Base-by-base conservation (phyloP, 2,113 vertebrate genomes). In the Caranx melampygus region DNA sequence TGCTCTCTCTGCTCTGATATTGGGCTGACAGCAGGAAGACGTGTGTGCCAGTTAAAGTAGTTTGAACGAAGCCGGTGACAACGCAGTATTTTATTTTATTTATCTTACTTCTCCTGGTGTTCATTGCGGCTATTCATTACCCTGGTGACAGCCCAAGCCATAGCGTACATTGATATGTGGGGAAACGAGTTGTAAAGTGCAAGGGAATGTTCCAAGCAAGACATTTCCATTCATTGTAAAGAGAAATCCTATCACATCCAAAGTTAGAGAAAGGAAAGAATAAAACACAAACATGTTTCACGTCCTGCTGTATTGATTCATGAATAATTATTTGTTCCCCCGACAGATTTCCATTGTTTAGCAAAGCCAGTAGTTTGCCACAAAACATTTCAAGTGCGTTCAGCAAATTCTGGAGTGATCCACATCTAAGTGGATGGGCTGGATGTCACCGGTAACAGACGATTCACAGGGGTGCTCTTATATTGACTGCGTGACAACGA, bases 61-160 rank as follows among this genome's bases (percentile, higher is more conserved):
- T 92, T 69, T 83, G 75, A 90, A 85, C 31, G 61, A 86, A 91
- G 85, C 51, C 51, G 10, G 83, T 91, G 92, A 92, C 90, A 91
- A 84, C 86, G 90, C 91, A 92, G 89, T 93, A 92, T 90, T 91
- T 89, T 89, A 93, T 87, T 93, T 91, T 90, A 94, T 91, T 91
- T 92, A 92, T 93, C 89, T 92, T 84, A 78, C 70, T 80, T 85
- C 81, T 79, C 42, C 75, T 12, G 44, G 84, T 78, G 72, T 88
- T 87, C 79, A 92, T 86, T 75, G 86, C 72, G n/a, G 86, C 84
- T 84, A 91, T 93, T 88, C 63, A 87, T 94, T 92, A 87, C 79
- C 33, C 33, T 16, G 5, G 42, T 82, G 88, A 89, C 90, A 91
- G 88, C 65, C 45, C 55, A 1, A 81, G 82, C 77, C 52, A 58